A percentile compares a stretch with the other conserved stretches of the same genome.
phyloP scores from a whole-genome alignment of 2,888 invertebrate species.

The Polyommatus iphigenia region DNA sequence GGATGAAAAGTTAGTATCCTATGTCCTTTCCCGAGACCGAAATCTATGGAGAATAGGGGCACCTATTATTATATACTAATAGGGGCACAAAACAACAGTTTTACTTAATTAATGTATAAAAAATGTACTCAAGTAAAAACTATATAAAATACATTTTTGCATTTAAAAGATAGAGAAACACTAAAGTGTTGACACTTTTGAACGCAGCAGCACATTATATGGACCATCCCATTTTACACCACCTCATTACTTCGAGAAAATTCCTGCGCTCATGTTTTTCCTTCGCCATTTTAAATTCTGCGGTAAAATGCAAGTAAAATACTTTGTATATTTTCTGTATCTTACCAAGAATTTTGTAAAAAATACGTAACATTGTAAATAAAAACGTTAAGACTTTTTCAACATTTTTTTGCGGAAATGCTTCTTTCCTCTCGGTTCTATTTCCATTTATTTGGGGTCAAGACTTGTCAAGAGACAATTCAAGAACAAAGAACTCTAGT shows the following conservation, averaged over 20 bases:
- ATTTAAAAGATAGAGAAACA: background rate
- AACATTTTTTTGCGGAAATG: background rate
- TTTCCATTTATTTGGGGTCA: conserved; percentile 16
- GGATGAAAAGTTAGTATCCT: too few relatives aligned
- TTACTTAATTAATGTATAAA: too few relatives aligned
- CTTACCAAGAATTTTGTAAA: background rate
- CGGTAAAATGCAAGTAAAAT: conserved; percentile 1
- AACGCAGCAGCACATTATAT: background rate
- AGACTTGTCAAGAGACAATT: background rate
- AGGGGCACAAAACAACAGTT: too few relatives aligned
- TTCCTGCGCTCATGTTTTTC: background rate
- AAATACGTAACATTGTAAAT: background rate
- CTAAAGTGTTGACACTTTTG: background rate
- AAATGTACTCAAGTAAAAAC: background rate
- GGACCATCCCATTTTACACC: background rate
- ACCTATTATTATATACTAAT: too few relatives aligned
- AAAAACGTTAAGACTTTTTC: background rate
- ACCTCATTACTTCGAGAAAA: conserved; percentile 9
- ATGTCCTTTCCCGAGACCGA: too few relatives aligned
- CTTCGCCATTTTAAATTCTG: conserved; percentile 8
- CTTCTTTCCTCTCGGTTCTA: background rate
- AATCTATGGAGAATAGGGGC: too few relatives aligned
- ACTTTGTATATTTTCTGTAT: background rate
- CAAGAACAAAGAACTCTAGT: background rate
- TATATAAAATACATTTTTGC: background rate